Conservation (phyloP, 2,888 invertebrate species). For the Tinea pellionella region DNA sequence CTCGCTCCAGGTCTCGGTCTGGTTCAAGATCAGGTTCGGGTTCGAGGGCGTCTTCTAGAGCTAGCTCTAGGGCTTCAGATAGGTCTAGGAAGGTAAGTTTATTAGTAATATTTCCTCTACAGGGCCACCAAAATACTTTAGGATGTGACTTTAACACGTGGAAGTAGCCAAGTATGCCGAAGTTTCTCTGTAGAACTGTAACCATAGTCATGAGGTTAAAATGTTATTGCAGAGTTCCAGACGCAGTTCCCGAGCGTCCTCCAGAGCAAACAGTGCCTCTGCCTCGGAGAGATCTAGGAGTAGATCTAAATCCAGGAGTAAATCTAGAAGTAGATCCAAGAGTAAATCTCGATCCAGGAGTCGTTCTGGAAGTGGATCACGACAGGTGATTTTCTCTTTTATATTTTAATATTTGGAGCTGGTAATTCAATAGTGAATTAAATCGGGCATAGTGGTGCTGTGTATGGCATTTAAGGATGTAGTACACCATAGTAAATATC, state of each 20-base stretch:
- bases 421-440: too few relatives aligned
- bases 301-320: slow-evolving; percentile 44
- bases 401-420: too few relatives aligned
- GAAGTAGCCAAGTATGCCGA: too few relatives aligned
- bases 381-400: slow-evolving; percentile 30
- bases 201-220: too few relatives aligned
- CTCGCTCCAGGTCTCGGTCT: slow-evolving; percentile 38
- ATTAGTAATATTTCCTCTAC: too few relatives aligned
- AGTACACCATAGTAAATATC: too few relatives aligned
- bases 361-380: slow-evolving; percentile 49
- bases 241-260: slow-evolving; percentile 44
- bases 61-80: slow-evolving; percentile 20
- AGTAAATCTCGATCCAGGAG: slow-evolving; percentile 34
- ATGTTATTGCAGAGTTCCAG: slow-evolving; percentile 34
- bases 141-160: too few relatives aligned
- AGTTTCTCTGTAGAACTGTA: too few relatives aligned
- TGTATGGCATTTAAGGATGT: too few relatives aligned
- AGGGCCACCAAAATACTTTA: too few relatives aligned
- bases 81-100: slow-evolving; percentile 38
- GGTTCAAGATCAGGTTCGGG: slow-evolving; percentile 29
- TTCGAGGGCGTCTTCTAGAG: slow-evolving; percentile 41
- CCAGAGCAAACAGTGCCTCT: slow-evolving; percentile 35
- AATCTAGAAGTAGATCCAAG: slow-evolving; percentile 44
- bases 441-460: too few relatives aligned
- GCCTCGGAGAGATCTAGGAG: slow-evolving; percentile 19